Conservation (phyloP, 2,797 vertebrate genomes). For the Ctenopoma multispine region DNA sequence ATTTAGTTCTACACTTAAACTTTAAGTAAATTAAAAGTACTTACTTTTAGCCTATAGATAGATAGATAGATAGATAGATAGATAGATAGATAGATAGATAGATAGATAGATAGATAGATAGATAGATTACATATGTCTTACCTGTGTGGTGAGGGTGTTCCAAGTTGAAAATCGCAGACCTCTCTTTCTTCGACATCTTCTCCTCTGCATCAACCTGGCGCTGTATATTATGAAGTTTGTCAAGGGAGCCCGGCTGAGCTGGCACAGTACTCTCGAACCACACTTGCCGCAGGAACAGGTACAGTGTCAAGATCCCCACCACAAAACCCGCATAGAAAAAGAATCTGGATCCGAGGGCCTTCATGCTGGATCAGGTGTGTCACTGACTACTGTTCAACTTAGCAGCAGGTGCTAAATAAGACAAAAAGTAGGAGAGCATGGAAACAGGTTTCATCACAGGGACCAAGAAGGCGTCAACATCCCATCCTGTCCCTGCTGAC, state of each 20-base stretch:
- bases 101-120: too few species aligned
- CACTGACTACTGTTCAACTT: constrained; percentile 45
- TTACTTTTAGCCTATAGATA: too few species aligned
- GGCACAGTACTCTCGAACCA: constrained; percentile 59
- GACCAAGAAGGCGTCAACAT: not conserved
- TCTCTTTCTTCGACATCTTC: constrained; percentile 83
- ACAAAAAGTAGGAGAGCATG: not conserved
- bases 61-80: too few species aligned
- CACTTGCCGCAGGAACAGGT: constrained; percentile 79
- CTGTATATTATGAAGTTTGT: constrained; percentile 12
- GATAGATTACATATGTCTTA: too few species aligned
- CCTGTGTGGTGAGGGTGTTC: constrained; percentile 82
- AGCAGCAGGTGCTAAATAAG: constrained; percentile 35
- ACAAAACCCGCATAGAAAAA: constrained; percentile 85
- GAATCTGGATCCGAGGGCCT: constrained; percentile 68
- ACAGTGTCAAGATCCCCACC: constrained; percentile 81
- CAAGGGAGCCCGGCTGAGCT: not conserved
- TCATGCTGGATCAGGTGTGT: constrained; percentile 73
- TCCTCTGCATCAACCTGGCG: constrained; percentile 49
- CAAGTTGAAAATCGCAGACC: constrained; percentile 84
- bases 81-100: too few species aligned
- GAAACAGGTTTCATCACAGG: not conserved
- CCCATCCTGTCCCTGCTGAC: rapidly evolving
- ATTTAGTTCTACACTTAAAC: not conserved
- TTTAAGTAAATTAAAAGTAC: too few species aligned